phyloP scores from a whole-genome alignment of 1,140 invertebrate species.

The Drosophila seguyi region DNA sequence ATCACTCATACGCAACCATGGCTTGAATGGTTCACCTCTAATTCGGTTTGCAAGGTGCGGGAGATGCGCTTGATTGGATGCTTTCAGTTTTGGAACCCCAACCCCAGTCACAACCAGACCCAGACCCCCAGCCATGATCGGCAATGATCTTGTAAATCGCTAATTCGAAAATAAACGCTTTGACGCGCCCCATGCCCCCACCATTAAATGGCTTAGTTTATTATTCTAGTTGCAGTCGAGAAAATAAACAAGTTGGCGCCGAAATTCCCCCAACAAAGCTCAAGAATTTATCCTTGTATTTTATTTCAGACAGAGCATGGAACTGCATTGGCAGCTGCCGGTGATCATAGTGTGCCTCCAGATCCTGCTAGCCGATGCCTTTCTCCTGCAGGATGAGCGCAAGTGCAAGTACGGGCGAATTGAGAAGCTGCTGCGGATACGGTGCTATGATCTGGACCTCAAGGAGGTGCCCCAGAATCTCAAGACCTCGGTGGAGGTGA shows the following conservation, averaged over 20 bases:
- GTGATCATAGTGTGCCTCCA: constrained; percentile 62
- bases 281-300: constrained; percentile 7
- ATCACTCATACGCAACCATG: constrained; percentile 60
- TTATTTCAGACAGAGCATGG: constrained; percentile 67
- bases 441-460: constrained; percentile 86
- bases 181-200: constrained; percentile 30
- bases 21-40: constrained; percentile 11
- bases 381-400: constrained; percentile 57
- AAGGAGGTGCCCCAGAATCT: constrained; percentile 86
- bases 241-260: constrained; percentile 64
- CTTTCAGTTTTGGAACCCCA: constrained; percentile 41
- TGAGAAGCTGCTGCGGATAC: constrained; percentile 86
- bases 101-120: constrained; percentile 1
- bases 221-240: constrained; percentile 38
- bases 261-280: constrained; percentile 31
- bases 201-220: constrained; percentile 52
- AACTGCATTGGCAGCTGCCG: constrained; percentile 67
- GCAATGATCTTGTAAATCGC: constrained; percentile 81
- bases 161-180: constrained; percentile 81
- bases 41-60: constrained; percentile 61
- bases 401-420: constrained; percentile 86
- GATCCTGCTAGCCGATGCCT: constrained; percentile 56
- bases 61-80: constrained; percentile 72
- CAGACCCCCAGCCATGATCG: constrained; percentile 38
- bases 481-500: constrained; percentile 87